Conservation (phyloP, 2,888 invertebrate genomes). For the Plebejus argus region DNA sequence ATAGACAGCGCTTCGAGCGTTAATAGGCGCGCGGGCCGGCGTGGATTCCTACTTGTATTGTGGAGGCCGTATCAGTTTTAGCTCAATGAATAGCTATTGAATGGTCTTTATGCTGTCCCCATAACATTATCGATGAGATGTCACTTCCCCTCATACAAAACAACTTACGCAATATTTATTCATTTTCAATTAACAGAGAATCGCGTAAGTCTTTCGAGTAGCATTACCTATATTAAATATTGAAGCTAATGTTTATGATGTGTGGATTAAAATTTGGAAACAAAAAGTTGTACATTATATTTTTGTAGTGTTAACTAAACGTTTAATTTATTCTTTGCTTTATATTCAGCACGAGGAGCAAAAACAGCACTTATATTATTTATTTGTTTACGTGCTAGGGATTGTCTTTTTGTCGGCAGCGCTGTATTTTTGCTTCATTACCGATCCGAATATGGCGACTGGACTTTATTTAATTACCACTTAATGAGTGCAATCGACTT, state of each 20-base stretch:
- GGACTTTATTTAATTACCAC: slow-evolving; percentile 68
- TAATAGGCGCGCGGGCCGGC: slow-evolving; percentile 31
- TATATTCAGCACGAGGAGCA: background rate
- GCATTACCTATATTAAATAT: background rate
- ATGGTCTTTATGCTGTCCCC: slow-evolving; percentile 49
- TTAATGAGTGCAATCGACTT: slow-evolving; percentile 68
- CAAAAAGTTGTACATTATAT: background rate
- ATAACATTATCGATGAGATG: slow-evolving; percentile 57
- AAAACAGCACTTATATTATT: slow-evolving; percentile 8
- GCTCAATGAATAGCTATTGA: slow-evolving; percentile 63
- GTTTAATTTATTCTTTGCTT: slow-evolving; percentile 12
- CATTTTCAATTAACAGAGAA: slow-evolving; percentile 29
- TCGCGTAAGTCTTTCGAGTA: background rate
- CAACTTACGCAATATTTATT: slow-evolving; percentile 31
- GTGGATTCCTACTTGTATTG: slow-evolving; percentile 24
- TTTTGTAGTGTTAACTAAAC: background rate
- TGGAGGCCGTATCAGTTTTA: slow-evolving; percentile 53
- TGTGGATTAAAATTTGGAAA: background rate
- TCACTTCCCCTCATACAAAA: slow-evolving; percentile 49
- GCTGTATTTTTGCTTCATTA: slow-evolving; percentile 52
- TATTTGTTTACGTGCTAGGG: slow-evolving; percentile 1
- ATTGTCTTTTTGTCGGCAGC: slow-evolving; percentile 28
- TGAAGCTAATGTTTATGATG: background rate
- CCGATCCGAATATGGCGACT: slow-evolving; percentile 59
- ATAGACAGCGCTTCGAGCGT: slow-evolving; percentile 34